A percentile compares a stretch with the other conserved stretches of the same genome.
Conservation (phyloP, 2,797 vertebrate species). For the Pangasius sanitwongsei region DNA sequence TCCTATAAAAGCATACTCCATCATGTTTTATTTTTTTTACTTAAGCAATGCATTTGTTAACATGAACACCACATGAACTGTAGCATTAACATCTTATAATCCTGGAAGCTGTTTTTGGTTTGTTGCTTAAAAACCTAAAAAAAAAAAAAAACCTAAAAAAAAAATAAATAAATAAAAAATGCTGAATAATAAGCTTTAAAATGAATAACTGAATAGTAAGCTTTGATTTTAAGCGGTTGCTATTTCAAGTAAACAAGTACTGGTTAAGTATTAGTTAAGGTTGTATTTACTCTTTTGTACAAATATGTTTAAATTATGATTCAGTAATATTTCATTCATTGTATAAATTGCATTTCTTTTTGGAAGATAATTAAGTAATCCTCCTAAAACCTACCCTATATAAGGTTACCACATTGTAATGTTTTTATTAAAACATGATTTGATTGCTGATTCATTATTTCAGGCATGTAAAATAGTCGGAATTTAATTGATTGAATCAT, state of each 20-base stretch:
- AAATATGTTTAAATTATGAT: not conserved
- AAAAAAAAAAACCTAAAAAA: too few species aligned
- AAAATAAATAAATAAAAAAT: too few species aligned
- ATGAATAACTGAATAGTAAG: too few species aligned
- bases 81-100: not conserved
- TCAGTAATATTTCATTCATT: not conserved
- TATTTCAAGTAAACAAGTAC: too few species aligned
- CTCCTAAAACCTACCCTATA: not conserved
- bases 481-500: not conserved
- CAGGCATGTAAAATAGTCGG: not conserved
- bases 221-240: too few species aligned
- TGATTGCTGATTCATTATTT: not conserved
- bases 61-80: not conserved
- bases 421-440: not conserved
- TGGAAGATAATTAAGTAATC: not conserved
- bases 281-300: not conserved
- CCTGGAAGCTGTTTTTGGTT: not conserved
- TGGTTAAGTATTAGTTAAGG: too few species aligned
- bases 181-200: too few species aligned
- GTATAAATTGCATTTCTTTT: not conserved
- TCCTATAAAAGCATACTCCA: too few species aligned
- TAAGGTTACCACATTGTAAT: not conserved
- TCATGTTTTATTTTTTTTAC: not conserved
- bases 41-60: not conserved
- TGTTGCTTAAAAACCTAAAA: too few species aligned